A percentile compares a stretch with the other conserved stretches of the same genome.
Evolutionary conservation across 2,797 vertebrate species (phyloP).

Genomic region (Spinus olivaceus): DNA sequence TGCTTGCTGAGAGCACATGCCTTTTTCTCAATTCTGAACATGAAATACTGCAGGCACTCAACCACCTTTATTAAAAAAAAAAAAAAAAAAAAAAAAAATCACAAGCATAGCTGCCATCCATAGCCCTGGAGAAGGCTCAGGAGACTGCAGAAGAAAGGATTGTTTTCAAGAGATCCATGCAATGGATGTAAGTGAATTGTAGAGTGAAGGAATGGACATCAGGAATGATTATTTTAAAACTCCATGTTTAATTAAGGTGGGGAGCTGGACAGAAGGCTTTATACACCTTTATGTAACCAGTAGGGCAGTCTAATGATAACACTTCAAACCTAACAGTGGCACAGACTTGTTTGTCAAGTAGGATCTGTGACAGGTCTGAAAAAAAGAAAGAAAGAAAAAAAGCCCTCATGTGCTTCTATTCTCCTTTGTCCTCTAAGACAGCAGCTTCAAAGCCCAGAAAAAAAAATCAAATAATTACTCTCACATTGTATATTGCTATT

Average conservation of each 20-base stretch:
- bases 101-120: neutral
- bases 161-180: neutral
- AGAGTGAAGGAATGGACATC: neutral
- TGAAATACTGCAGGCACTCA: slow-evolving; percentile 29
- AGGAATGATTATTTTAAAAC: neutral
- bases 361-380: neutral
- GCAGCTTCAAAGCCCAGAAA: neutral
- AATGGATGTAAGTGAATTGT: neutral
- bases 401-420: neutral
- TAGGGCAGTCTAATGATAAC: neutral
- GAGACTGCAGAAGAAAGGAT: neutral
- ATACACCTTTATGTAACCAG: neutral
- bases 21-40: slow-evolving; percentile 24
- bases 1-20: neutral
- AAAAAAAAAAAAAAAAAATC: neutral
- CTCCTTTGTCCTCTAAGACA: neutral
- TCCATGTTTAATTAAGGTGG: neutral
- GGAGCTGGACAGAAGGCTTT: neutral
- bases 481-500: neutral
- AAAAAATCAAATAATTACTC: neutral
- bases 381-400: neutral
- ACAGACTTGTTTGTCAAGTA: neutral
- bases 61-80: neutral
- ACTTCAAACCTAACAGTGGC: neutral
- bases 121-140: neutral